phyloP scores from a whole-genome alignment of 2,888 invertebrate genomes.

The Drosophila mimica region DNA sequence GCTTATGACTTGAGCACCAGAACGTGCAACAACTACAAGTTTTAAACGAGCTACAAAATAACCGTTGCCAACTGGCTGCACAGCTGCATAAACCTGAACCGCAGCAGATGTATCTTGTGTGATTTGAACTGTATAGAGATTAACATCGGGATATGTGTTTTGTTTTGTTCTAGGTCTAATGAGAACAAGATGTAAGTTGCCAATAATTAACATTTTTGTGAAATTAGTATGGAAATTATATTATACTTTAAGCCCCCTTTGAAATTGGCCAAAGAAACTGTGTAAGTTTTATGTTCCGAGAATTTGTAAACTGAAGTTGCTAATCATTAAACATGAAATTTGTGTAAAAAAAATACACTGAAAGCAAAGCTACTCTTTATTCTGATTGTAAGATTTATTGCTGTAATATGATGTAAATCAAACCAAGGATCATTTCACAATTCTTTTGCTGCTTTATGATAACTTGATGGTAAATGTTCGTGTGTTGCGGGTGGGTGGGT shows the following conservation, averaged over 20 bases:
- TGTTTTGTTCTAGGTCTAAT: neutral
- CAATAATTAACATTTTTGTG: neutral
- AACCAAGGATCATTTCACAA: conserved; percentile 9
- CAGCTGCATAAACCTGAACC: conserved; percentile 45
- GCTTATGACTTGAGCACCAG: conserved; percentile 35
- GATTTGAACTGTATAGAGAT: neutral
- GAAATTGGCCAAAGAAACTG: neutral
- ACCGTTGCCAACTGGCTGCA: conserved; percentile 39
- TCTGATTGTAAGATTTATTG: neutral
- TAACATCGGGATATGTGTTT: neutral
- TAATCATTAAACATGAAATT: neutral
- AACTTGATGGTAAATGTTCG: conserved; percentile 3
- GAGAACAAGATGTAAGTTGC: neutral
- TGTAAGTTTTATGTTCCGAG: neutral
- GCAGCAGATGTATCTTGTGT: conserved; percentile 7
- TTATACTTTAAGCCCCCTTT: neutral
- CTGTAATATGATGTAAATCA: conserved; percentile 2
- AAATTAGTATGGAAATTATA: neutral
- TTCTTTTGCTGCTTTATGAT: conserved; percentile 15
- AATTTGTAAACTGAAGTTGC: neutral
- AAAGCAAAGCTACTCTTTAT: neutral
- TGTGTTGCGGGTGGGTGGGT: conserved; percentile 2
- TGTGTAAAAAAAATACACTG: neutral
- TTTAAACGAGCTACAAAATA: conserved; percentile 10
- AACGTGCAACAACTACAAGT: conserved; percentile 24